Conservation (phyloP, 2,888 invertebrate genomes). For the Euproctis similis region DNA sequence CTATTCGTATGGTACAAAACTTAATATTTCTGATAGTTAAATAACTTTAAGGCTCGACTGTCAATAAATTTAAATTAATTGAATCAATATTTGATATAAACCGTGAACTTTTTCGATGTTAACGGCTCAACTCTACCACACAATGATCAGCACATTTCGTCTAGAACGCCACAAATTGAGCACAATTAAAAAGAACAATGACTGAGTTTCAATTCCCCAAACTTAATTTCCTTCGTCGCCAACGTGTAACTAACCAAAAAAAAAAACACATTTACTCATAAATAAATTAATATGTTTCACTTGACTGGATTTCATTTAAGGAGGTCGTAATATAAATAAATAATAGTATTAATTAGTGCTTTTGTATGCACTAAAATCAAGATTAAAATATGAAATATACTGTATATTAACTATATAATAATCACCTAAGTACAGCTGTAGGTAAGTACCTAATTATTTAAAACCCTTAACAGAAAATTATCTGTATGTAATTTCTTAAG, state of each 20-base stretch:
- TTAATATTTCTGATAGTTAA: no score
- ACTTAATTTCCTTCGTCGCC: constrained; percentile 68
- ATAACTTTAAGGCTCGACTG: no score
- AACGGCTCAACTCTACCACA: constrained; percentile 34
- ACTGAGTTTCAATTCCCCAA: constrained; percentile 72
- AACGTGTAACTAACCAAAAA: constrained; percentile 63
- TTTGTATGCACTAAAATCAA: no score
- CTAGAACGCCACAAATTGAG: constrained; percentile 71
- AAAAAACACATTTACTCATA: constrained; percentile 53
- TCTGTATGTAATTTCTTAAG: no score
- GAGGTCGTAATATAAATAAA: constrained; percentile 19
- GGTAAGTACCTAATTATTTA: no score
- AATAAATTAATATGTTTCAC: constrained; percentile 29
- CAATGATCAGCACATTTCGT: constrained; percentile 68
- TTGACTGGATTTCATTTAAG: constrained; percentile 21
- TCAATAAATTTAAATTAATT: constrained; percentile 14
- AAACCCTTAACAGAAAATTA: no score
- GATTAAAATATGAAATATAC: no score
- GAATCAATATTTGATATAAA: constrained; percentile 24
- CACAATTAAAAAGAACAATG: constrained; percentile 75
- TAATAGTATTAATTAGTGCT: no score
- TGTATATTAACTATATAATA: no score
- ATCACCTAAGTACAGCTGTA: no score
- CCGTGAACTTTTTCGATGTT: constrained; percentile 24
- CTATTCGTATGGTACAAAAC: no score